Base-by-base conservation (phyloP, 2,888 invertebrate species). In the Lampropteryx suffumata region DNA sequence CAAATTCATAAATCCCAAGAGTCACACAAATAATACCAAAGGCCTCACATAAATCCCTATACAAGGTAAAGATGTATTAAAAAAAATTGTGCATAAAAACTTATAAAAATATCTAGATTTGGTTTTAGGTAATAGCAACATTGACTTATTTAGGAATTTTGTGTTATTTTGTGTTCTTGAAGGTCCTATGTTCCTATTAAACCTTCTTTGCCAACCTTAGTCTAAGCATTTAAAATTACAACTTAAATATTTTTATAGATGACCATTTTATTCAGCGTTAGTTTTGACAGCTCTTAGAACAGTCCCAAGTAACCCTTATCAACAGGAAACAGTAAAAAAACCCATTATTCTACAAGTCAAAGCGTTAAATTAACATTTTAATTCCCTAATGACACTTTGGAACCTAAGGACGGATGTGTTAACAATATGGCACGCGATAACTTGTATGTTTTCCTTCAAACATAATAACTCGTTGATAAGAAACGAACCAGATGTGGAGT, bases 391-490 rank as follows among this genome's bases (percentile, higher is more conserved):
- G 71, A 70, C 65, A 65, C 50, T 44, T 67, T 67, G 64, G 70
- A 73, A 79, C 73, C 77, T 79, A 73, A 79, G 80, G 74, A 76
- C 84, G 87, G 86, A 85, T 80, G 77, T 73, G 63, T 71, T 71
- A 71, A 73, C 73, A 82, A 74, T 76, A 71, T 66, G 59, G 61
- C 59, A 63, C 61, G 69, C 69, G 84, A 84, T 86, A 84, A 81
- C 37, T 50, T 32, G 42, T 52, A 64, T 69, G 73, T 86, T 85
- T 84, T 84, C 81, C 84, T 87, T 88, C 75, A 72, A 71, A 76
- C 67, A 77, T 70, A 79, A 78, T 76, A 74, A 73, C 76, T 80
- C 76, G 48, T 61, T 74, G 85, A 86, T 85, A 87, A 87, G 84
- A 79, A 80, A 72, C 69, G 55, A 56, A 62, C 79, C 88, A 87